Evolutionary conservation across 2,888 invertebrate species (phyloP).

Genomic region (Drosophila nigricruria): DNA sequence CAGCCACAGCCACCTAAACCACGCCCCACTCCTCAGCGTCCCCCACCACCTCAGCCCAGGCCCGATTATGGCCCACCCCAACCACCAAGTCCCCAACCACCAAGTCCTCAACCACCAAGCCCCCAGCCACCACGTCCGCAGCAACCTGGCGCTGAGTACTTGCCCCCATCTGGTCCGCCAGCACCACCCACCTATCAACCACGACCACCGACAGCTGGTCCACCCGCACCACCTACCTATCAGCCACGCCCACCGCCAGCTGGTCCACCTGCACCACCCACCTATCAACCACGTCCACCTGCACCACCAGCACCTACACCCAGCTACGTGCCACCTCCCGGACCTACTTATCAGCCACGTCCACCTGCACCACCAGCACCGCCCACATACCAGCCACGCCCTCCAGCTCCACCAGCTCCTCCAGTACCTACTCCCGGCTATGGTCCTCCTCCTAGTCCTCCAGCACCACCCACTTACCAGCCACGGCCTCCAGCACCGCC

Average conservation of each 20-base stretch:
- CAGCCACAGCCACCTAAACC: constrained; percentile 53
- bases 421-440: constrained; percentile 45
- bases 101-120: constrained; percentile 48
- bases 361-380: constrained; percentile 27
- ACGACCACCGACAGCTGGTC: constrained; percentile 49
- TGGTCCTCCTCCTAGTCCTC: constrained; percentile 52
- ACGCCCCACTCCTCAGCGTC: constrained; percentile 53
- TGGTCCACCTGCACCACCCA: constrained; percentile 33
- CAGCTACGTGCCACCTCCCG: constrained; percentile 40
- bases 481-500: constrained; percentile 54
- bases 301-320: constrained; percentile 37
- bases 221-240: constrained; percentile 33
- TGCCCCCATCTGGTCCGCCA: constrained; percentile 51
- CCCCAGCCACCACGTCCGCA: constrained; percentile 36
- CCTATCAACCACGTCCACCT: constrained; percentile 42
- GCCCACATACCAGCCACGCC: constrained; percentile 36
- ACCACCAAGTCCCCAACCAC: constrained; percentile 35
- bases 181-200: constrained; percentile 45
- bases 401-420: constrained; percentile 32
- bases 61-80: constrained; percentile 58
- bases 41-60: constrained; percentile 37
- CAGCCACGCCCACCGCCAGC: constrained; percentile 46
- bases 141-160: constrained; percentile 46
- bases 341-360: constrained; percentile 32
- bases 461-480: constrained; percentile 49